phyloP scores from a whole-genome alignment of 2,113 vertebrate genomes.

The Pipa parva region DNA sequence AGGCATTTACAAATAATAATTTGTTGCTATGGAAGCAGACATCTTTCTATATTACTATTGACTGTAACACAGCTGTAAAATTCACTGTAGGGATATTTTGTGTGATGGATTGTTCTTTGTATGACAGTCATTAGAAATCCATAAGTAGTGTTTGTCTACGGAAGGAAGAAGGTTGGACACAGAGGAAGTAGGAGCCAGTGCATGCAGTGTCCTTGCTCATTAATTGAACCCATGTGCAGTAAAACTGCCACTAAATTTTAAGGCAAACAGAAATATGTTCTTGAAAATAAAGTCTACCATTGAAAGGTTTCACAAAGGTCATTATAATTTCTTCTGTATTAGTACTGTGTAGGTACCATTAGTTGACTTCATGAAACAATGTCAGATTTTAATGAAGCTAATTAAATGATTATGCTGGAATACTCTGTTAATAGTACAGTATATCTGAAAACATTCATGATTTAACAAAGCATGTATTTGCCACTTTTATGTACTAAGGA shows the following conservation, averaged over 20 bases:
- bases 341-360: neutral
- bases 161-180: conserved; percentile 5
- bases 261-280: conserved; percentile 3
- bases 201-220: conserved; percentile 13
- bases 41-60: neutral
- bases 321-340: neutral
- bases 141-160: conserved; percentile 6
- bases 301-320: neutral
- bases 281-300: neutral
- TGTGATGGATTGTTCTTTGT: conserved; percentile 15
- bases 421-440: too few relatives aligned
- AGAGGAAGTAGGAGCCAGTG: neutral
- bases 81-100: neutral
- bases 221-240: conserved; percentile 18
- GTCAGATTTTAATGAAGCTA: neutral
- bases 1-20: neutral
- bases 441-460: too few relatives aligned
- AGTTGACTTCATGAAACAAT: neutral
- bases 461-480: too few relatives aligned
- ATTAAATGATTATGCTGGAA: too few relatives aligned
- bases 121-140: conserved; percentile 4
- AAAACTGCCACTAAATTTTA: conserved; percentile 3
- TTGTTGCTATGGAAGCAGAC: neutral
- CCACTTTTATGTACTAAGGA: too few relatives aligned
- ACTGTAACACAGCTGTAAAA: conserved; percentile 17